These are phyloP conservation scores for Apostichopus californicus DNA, from an alignment of 35 echinoderm and acorn worm species.

Conservation along the genomic window DNA sequence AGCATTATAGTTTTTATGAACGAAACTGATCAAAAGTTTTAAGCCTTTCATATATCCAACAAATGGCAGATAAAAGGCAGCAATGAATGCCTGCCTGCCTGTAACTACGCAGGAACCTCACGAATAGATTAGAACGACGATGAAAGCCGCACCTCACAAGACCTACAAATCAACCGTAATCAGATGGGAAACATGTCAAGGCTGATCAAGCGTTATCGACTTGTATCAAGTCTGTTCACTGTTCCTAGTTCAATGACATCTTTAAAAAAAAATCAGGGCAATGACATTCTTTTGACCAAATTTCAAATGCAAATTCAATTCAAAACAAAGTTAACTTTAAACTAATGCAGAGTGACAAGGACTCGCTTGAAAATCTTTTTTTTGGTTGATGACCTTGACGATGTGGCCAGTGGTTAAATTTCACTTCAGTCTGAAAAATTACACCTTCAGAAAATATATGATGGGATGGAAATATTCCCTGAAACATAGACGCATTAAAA, in stretches of 20 bases:
- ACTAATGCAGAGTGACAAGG: slow-evolving; percentile 30
- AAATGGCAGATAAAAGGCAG: too few species aligned
- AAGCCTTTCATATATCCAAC: too few species aligned
- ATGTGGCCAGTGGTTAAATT: slow-evolving; percentile 32
- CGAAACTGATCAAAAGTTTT: too few species aligned
- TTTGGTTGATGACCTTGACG: slow-evolving; percentile 16
- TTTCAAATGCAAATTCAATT: slow-evolving; percentile 45
- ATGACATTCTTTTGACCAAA: slow-evolving; percentile 19
- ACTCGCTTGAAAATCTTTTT: neutral
- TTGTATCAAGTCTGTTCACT: slow-evolving; percentile 6
- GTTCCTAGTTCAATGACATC: slow-evolving; percentile 42
- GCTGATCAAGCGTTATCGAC: neutral
- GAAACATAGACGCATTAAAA: slow-evolving; percentile 3
- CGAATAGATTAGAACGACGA: too few species aligned
- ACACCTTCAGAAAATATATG: slow-evolving; percentile 37
- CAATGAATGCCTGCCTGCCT: too few species aligned
- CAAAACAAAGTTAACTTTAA: slow-evolving; percentile 7
- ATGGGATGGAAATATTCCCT: slow-evolving; percentile 39
- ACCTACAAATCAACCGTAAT: neutral
- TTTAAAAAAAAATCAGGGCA: slow-evolving; percentile 35
- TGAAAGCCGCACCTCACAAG: too few species aligned
- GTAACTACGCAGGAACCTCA: too few species aligned
- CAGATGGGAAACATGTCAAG: slow-evolving; percentile 13
- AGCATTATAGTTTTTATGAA: too few species aligned
- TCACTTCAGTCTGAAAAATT: slow-evolving; percentile 46